A percentile compares a stretch with the other conserved stretches of the same genome.
phyloP scores from a whole-genome alignment of 2,797 vertebrate species.

The Natrix natrix region DNA sequence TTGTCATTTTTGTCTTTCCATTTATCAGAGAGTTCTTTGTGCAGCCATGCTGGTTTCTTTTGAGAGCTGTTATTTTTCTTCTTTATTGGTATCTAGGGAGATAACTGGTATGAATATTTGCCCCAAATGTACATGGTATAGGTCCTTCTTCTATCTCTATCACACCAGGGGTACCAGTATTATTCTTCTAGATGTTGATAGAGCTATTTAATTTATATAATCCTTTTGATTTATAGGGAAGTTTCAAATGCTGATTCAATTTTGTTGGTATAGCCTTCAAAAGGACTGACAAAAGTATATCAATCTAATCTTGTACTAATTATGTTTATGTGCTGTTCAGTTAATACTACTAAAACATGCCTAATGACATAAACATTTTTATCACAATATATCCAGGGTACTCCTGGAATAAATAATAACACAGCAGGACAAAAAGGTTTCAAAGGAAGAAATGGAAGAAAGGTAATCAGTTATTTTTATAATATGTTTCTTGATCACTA shows the following conservation, averaged over 20 bases:
- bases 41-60: too few relatives aligned
- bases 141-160: background rate
- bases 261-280: background rate
- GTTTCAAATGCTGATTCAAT: background rate
- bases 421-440: conserved; percentile 54
- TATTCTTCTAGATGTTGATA: background rate
- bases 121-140: background rate
- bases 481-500: background rate
- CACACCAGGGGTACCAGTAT: background rate
- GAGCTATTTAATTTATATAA: background rate
- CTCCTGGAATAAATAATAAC: conserved; percentile 50
- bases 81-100: background rate
- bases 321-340: background rate
- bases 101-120: background rate
- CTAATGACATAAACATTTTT: background rate
- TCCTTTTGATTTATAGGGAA: background rate
- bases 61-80: too few relatives aligned
- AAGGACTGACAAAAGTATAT: background rate
- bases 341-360: background rate
- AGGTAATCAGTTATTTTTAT: conserved; percentile 47
- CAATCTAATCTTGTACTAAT: background rate
- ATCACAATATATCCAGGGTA: conserved; percentile 42
- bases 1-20: too few relatives aligned
- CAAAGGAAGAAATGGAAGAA: conserved; percentile 53
- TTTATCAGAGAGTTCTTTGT: too few relatives aligned